Base-by-base conservation (phyloP, 2,888 invertebrate species). In the Lymantria monacha region DNA sequence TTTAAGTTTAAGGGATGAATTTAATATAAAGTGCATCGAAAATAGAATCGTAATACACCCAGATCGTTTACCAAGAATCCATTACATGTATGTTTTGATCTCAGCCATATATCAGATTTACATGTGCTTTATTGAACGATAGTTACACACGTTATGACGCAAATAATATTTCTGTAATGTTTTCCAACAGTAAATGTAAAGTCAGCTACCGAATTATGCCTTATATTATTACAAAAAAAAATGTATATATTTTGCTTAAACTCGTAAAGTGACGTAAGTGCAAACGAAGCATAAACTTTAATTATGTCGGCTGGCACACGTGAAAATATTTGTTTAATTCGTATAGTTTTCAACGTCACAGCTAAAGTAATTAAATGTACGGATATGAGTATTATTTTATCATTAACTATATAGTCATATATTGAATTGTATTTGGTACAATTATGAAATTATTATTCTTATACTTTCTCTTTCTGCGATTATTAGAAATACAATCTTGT, bases 141-240 rank as follows among this genome's bases (percentile, higher is more conserved):
- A 63, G 46, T 49, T 50, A 51, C 46, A 51, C 46, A 52, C 40
- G 41, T 13, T 51, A 44, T 66, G 62, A 58, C 53, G 64, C 51
- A 58, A 66, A 44, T 44, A 42, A 56, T 53, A 59, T 59, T 57
- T 50, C 47, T 52, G 53, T 47, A 51, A 48, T 51, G 30, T 47
- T 52, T 56, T 56, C 45, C 55, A 59, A 52, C 44, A 33, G 13
- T 41, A 41, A 15, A 22, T 44, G 41, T 52, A 22, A 42, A 44
- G 47, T 63, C 62, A 64, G 66, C 53, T 63, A 55, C 8, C 36
- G 15, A 53, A 54, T 42, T 42, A 33, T 33, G 33, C 10, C 33
- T 33, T 10, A 33, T 33, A 8, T 33, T 33, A n/a, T n/a, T n/a
- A n/a, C n/a, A 5, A 33, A 33, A 33, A 33, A 33, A 33, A 10